Evolutionary conservation across 2,888 invertebrate species (phyloP).

Genomic region (Cerastoderma edule): DNA sequence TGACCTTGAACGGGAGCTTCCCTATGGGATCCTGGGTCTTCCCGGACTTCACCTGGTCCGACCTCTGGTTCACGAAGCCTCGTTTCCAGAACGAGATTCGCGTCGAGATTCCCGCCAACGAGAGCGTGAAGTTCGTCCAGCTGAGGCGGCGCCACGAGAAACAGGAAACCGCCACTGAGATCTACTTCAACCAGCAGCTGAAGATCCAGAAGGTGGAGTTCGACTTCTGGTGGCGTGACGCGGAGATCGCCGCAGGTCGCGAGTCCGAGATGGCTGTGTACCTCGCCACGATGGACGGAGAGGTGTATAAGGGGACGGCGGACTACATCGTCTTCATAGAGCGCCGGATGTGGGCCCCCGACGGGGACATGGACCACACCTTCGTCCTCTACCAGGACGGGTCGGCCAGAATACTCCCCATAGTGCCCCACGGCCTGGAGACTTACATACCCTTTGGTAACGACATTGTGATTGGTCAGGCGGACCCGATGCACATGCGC

Average conservation of each 20-base stretch:
- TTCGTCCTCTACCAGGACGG: constrained; percentile 59
- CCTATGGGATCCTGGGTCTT: constrained; percentile 18
- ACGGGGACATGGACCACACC: constrained; percentile 52
- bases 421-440: constrained; percentile 48
- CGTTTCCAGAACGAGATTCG: constrained; percentile 32
- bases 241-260: constrained; percentile 31
- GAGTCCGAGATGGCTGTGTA: constrained; percentile 47
- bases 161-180: constrained; percentile 13
- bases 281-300: constrained; percentile 35
- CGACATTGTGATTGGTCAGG: constrained; percentile 59
- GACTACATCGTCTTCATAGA: constrained; percentile 45
- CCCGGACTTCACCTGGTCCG: constrained; percentile 46
- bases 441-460: constrained; percentile 60
- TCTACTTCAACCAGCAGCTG: constrained; percentile 36
- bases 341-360: constrained; percentile 43
- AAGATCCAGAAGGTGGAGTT: constrained; percentile 42
- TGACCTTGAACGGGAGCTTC: constrained; percentile 7
- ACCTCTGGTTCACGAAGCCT: constrained; percentile 17
- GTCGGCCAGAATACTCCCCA: constrained; percentile 50
- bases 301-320: constrained; percentile 41
- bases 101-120: constrained; percentile 31
- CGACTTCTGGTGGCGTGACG: constrained; percentile 50
- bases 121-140: constrained; percentile 24
- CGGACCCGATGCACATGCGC: constrained; percentile 35
- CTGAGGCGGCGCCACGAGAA: constrained; percentile 32